Evolutionary conservation across 2,113 vertebrate genomes (phyloP).

Genomic region (Perccottus glenii): DNA sequence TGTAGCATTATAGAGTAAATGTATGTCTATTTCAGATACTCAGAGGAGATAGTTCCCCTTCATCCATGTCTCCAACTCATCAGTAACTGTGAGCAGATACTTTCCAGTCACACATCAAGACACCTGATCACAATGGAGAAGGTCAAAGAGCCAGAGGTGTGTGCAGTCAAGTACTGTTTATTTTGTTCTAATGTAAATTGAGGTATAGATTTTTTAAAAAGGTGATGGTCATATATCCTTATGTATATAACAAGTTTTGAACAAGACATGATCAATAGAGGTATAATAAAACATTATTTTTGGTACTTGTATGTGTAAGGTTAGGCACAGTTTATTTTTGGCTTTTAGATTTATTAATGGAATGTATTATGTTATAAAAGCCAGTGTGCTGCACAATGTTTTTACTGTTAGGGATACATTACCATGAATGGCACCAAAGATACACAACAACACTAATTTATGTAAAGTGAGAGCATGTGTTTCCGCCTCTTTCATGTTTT

Average conservation of each 20-base stretch:
- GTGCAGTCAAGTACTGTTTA: slow-evolving; percentile 14
- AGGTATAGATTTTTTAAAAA: too few relatives aligned
- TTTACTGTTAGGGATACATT: slow-evolving; percentile 34
- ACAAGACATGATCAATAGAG: too few relatives aligned
- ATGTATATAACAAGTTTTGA: too few relatives aligned
- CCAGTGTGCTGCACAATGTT: slow-evolving; percentile 31
- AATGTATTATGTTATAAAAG: not conserved
- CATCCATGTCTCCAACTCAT: slow-evolving; percentile 91
- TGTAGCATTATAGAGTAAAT: not conserved
- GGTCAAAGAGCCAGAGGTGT: slow-evolving; percentile 92
- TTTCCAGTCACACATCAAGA: slow-evolving; percentile 94
- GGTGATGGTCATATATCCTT: too few relatives aligned
- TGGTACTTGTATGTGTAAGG: too few relatives aligned
- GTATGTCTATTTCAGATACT: slow-evolving; percentile 82
- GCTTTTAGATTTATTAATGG: too few relatives aligned
- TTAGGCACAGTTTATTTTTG: too few relatives aligned
- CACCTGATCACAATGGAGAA: slow-evolving; percentile 97
- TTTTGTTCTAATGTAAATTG: too few relatives aligned
- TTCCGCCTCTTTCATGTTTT: slow-evolving; percentile 15
- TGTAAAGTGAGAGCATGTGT: slow-evolving; percentile 45
- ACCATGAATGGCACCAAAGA: slow-evolving; percentile 33
- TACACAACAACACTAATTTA: slow-evolving; percentile 11
- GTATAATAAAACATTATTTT: too few relatives aligned
- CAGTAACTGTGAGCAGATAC: slow-evolving; percentile 96
- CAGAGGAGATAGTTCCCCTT: slow-evolving; percentile 88